phyloP scores from a whole-genome alignment of 2,113 vertebrate species.

The Antigone vipio region DNA sequence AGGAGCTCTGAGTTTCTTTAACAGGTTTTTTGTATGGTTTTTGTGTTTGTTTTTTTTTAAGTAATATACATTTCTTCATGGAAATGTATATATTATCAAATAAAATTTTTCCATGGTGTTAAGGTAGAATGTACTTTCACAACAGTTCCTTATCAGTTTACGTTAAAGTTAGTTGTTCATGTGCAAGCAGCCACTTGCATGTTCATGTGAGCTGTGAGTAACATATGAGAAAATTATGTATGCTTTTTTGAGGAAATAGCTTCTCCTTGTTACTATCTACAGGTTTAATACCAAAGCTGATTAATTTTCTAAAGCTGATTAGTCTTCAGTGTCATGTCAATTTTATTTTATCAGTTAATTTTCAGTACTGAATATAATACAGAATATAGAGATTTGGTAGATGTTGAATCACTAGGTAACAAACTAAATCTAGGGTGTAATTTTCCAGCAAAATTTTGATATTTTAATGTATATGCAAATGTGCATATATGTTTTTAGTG shows the following conservation, averaged over 20 bases:
- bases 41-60: not conserved
- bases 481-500: not conserved
- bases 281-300: not conserved
- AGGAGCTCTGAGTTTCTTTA: not conserved
- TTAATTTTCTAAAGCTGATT: not conserved
- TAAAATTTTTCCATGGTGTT: not conserved
- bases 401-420: not conserved
- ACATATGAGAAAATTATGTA: not conserved
- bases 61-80: not conserved
- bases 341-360: not conserved
- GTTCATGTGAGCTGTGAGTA: not conserved
- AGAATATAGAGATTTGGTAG: not conserved
- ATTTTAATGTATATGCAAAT: not conserved
- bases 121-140: not conserved
- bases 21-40: no score
- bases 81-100: not conserved
- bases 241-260: not conserved
- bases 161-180: not conserved
- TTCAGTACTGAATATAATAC: not conserved
- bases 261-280: not conserved
- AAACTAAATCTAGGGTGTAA: not conserved
- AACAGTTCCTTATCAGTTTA: not conserved
- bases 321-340: not conserved
- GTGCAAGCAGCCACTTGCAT: not conserved
- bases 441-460: not conserved